phyloP scores from a whole-genome alignment of 2,113 vertebrate genomes.

The Calidris pygmaea region DNA sequence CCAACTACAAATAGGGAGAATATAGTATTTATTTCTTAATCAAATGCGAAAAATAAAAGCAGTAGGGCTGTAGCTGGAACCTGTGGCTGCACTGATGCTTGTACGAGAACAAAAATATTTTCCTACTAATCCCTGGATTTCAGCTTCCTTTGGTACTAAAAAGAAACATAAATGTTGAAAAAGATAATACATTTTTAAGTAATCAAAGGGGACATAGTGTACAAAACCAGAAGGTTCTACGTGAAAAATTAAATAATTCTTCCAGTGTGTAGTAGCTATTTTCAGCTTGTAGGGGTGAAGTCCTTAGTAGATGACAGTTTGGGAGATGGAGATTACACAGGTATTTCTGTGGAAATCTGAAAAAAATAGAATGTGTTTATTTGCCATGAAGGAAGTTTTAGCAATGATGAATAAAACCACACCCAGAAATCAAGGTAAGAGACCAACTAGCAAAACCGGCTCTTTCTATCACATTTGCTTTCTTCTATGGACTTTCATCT shows the following conservation, averaged over 20 bases:
- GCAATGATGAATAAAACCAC: not conserved
- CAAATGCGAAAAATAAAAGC: slow-evolving; percentile 28
- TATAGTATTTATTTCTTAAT: slow-evolving; percentile 29
- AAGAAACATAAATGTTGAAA: not conserved
- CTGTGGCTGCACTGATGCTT: not conserved
- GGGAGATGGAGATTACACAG: not conserved
- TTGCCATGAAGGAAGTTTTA: not conserved
- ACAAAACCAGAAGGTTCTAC: not conserved
- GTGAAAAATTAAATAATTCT: not conserved
- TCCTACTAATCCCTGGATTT: not conserved
- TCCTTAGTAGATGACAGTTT: not conserved
- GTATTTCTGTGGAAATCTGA: not conserved
- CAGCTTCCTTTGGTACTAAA: not conserved
- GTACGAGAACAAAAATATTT: not conserved
- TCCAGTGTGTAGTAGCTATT: not conserved
- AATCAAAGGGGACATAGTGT: not conserved
- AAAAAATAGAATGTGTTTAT: not conserved
- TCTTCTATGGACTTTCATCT: not conserved
- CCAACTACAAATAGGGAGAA: not conserved
- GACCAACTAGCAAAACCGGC: too few relatives aligned
- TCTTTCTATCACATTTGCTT: not conserved
- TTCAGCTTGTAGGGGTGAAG: not conserved
- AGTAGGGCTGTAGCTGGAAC: not conserved
- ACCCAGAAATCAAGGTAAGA: not conserved
- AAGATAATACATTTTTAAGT: not conserved